Evolutionary conservation across 2,888 invertebrate species (phyloP).

Genomic region (Lycocerus yunnanus): DNA sequence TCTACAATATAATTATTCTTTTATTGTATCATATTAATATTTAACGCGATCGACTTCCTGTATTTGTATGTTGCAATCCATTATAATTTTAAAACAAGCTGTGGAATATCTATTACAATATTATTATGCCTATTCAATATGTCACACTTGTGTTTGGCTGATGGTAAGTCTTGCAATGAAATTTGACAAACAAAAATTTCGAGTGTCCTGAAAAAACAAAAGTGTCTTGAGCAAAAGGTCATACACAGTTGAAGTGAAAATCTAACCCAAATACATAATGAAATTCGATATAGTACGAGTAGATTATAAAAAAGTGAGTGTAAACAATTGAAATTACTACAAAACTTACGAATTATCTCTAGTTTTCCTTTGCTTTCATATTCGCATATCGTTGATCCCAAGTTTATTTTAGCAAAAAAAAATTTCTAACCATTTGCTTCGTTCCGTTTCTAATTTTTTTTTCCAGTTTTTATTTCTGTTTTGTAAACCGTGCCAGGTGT

Average conservation of each 20-base stretch:
- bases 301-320: too few relatives aligned
- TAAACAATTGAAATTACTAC: too few relatives aligned
- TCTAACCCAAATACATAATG: too few relatives aligned
- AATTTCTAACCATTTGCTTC: too few relatives aligned
- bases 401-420: too few relatives aligned
- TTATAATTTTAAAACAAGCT: slow-evolving; percentile 1
- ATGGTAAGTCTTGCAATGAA: background rate
- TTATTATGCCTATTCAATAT: background rate
- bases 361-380: too few relatives aligned
- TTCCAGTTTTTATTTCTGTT: background rate
- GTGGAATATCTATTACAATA: background rate
- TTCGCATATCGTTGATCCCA: too few relatives aligned
- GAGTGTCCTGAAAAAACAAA: too few relatives aligned
- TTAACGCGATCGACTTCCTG: slow-evolving; percentile 1
- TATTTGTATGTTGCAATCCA: background rate
- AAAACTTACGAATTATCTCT: too few relatives aligned
- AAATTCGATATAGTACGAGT: too few relatives aligned
- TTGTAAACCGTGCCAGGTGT: background rate
- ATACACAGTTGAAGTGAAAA: too few relatives aligned
- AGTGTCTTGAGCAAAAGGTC: too few relatives aligned
- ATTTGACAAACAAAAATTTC: background rate
- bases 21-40: slow-evolving; percentile 3
- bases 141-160: background rate
- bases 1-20: background rate
- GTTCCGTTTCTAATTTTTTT: background rate